Percentiles rank a stretch among this genome's conserved stretches.
These are phyloP conservation scores for Mus caroli DNA, from an alignment of 2,797 vertebrate species.

Conservation along the genomic window DNA sequence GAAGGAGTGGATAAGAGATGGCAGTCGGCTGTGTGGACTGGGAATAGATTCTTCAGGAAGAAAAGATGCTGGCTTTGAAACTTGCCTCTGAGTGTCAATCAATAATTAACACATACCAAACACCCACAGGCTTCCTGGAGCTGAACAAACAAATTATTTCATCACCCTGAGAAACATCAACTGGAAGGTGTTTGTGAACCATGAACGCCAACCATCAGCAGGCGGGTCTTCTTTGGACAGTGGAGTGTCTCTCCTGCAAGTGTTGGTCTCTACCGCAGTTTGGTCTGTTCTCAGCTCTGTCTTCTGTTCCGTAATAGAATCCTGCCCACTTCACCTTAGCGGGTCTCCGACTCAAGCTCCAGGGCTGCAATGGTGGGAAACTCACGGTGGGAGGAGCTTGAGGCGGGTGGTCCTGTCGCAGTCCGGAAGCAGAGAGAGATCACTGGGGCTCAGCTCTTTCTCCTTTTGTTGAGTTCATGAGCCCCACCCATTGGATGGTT, in stretches of 20 bases:
- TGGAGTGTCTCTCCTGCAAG: accelerated
- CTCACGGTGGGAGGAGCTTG: background rate
- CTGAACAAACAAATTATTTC: slow-evolving; percentile 65
- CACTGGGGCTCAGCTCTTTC: too few relatives aligned
- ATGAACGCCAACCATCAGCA: background rate
- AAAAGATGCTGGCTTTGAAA: slow-evolving; percentile 66
- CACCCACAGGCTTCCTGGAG: slow-evolving; percentile 57
- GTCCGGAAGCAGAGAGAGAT: background rate
- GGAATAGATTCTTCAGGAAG: slow-evolving; percentile 67
- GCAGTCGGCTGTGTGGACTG: slow-evolving; percentile 53
- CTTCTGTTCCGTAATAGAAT: background rate
- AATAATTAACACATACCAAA: slow-evolving; percentile 66
- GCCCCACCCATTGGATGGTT: too few relatives aligned
- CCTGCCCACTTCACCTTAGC: background rate
- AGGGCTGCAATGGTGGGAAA: background rate
- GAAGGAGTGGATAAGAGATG: slow-evolving; percentile 54
- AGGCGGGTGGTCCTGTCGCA: background rate
- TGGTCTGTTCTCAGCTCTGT: background rate
- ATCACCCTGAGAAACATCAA: slow-evolving; percentile 3
- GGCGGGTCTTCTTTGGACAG: background rate
- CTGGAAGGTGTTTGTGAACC: background rate
- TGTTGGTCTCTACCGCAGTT: background rate
- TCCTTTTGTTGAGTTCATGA: background rate
- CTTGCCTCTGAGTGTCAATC: slow-evolving; percentile 64
- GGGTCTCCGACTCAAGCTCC: background rate